Evolutionary conservation across 2,113 vertebrate species (phyloP).

Genomic region (Pangasianodon gigas): DNA sequence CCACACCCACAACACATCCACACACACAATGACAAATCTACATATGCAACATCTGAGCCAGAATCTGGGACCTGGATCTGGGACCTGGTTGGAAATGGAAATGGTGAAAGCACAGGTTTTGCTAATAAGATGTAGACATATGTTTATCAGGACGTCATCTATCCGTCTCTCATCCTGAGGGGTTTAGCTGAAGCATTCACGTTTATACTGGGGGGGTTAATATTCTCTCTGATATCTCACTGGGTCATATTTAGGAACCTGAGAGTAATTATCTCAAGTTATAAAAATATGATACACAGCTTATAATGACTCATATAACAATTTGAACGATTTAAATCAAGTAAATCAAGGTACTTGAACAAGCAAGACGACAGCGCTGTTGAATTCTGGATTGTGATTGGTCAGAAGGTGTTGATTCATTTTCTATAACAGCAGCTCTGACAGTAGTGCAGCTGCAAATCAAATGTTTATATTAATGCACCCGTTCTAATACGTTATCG

Average conservation of each 20-base stretch:
- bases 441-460: no score
- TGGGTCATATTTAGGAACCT: neutral
- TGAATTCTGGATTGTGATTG: neutral
- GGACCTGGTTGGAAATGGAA: neutral
- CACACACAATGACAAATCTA: slow-evolving; percentile 36
- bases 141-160: neutral
- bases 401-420: neutral
- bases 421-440: neutral
- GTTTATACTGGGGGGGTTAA: neutral
- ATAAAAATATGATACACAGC: neutral
- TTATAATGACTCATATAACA: neutral
- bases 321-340: no score
- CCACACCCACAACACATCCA: slow-evolving; percentile 10
- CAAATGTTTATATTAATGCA: no score
- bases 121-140: neutral
- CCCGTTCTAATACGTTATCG: neutral
- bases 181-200: neutral
- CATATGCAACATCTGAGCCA: neutral
- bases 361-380: neutral
- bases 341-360: neutral
- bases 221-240: no score
- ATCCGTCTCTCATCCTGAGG: neutral
- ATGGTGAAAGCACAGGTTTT: neutral
- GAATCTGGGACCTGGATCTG: neutral
- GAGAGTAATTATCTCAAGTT: neutral